Base-by-base conservation (phyloP, 2,797 vertebrate species). In the Bufotes viridis region DNA sequence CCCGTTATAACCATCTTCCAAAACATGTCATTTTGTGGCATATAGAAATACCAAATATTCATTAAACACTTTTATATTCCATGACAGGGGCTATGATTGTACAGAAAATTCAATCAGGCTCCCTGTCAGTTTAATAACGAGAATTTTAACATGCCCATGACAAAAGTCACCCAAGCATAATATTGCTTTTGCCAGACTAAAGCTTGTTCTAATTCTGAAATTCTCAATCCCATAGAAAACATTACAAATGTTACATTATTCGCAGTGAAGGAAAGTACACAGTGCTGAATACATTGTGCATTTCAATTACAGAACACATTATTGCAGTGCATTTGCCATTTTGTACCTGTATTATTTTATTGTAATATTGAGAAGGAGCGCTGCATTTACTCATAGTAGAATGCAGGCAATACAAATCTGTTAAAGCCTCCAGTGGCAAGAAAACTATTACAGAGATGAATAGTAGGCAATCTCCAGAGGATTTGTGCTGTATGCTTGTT, bases 361-460 rank as follows among this genome's bases (percentile, higher is more conserved):
- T 92, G 57, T 85, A 81, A 93, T 80, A 92, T 94, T 93, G 94
- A 94, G 93, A 91, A 94, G 93, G 86, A 95, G 92, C 93, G 93
- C 93, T 92, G 92, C 90, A 92, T 93, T 95, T 92, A 90, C 90
- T 94, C 90, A 90, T 95, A 94, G 93, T 92, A 92, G 93, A 92
- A 91, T 93, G 89, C 91, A 93, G 90, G 90, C 90, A 93, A 89
- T 92, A 93, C 93, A 94, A 94, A 94, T 95, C 93, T 92, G 93
- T 92, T 93, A 90, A 93, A 93, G 90, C 91, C 93, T 95, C 93
- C 91, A 0, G 92, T 94, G 93, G 92, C 91, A 95, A 93, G 92
- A 92, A 95, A 94, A 94, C 93, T 94, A 94, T 94, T 94, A 95
- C 65, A 93, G 90, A 93, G 94, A 94, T 93, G 94, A 95, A 95